These are phyloP conservation scores for Drosophila cyrtoloma DNA, from an alignment of 2,888 invertebrate species.

Conservation along the genomic window DNA sequence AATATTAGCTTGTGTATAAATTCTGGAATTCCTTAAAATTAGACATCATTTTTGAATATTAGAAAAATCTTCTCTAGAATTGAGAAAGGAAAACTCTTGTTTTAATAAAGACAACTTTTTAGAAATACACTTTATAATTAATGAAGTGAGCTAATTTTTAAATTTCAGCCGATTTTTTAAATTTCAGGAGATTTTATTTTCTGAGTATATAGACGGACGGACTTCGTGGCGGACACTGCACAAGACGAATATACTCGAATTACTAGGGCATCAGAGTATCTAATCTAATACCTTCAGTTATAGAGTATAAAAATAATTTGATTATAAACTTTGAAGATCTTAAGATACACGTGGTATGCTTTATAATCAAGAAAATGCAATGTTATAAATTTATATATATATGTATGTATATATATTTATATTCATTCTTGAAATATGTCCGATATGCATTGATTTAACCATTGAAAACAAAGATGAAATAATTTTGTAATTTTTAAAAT, in stretches of 20 bases:
- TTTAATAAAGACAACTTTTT: background rate
- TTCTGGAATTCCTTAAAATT: background rate
- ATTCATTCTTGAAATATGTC: background rate
- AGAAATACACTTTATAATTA: background rate
- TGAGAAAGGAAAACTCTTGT: background rate
- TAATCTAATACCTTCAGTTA: background rate
- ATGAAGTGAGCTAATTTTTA: background rate
- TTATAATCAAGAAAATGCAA: background rate
- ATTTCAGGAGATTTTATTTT: background rate
- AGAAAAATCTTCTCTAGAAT: background rate
- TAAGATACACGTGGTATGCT: background rate
- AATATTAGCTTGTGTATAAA: background rate
- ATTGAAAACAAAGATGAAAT: background rate
- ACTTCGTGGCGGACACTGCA: background rate
- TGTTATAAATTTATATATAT: background rate
- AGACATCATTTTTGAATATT: background rate
- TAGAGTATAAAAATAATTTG: background rate
- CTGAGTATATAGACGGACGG: too few relatives aligned
- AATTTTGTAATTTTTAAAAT: background rate
- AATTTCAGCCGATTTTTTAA: background rate
- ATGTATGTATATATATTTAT: background rate
- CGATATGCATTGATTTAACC: too few relatives aligned
- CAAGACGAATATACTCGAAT: background rate
- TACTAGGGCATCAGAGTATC: background rate
- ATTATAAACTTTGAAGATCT: background rate